phyloP scores from a whole-genome alignment of 2,113 vertebrate genomes.

The Atlantisia rogersi region DNA sequence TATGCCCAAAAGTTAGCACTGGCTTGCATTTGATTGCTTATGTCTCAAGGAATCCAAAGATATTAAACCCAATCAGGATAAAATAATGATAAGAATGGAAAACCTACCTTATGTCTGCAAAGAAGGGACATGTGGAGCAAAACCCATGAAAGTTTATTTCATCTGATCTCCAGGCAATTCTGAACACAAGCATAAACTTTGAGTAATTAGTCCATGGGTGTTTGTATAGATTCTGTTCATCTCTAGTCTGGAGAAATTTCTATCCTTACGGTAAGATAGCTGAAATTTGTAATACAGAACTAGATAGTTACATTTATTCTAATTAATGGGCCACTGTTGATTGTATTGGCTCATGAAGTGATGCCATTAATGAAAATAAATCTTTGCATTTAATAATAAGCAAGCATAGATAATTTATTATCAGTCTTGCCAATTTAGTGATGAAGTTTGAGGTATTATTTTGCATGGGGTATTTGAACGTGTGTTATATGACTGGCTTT shows the following conservation, averaged over 20 bases:
- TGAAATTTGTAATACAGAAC: background rate
- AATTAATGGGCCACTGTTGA: conserved; percentile 2
- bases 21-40: conserved; percentile 70
- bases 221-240: conserved; percentile 40
- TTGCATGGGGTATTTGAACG: background rate
- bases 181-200: conserved; percentile 53
- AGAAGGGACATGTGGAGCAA: conserved; percentile 54
- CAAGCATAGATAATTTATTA: background rate
- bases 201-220: conserved; percentile 53
- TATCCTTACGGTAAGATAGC: conserved; percentile 16
- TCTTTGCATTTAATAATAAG: conserved; percentile 16
- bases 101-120: conserved; percentile 48
- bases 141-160: conserved; percentile 32
- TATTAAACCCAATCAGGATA: background rate
- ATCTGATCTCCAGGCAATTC: conserved; percentile 66
- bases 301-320: background rate
- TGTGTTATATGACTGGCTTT: background rate
- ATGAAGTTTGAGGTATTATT: background rate
- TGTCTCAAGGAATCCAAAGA: conserved; percentile 73
- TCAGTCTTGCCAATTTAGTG: background rate
- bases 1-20: conserved; percentile 40
- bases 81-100: conserved; percentile 1
- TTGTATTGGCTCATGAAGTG: background rate
- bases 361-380: conserved; percentile 2
- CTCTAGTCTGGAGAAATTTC: conserved; percentile 22